Conservation (phyloP, 2,113 vertebrate genomes). For the Monopterus albus region DNA sequence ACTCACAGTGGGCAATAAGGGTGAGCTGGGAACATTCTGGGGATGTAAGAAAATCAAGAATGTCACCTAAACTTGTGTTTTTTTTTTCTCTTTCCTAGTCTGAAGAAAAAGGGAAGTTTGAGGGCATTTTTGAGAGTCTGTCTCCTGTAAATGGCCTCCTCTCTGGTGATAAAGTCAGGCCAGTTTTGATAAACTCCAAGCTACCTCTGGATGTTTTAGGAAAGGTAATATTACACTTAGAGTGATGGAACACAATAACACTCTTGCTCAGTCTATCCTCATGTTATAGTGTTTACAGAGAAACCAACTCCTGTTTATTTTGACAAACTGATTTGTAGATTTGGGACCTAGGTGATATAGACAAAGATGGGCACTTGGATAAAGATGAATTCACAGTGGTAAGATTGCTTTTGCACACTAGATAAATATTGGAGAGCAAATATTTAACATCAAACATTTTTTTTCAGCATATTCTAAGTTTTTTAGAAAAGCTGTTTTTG, state of each 20-base stretch:
- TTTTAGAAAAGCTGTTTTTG: neutral
- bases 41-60: neutral
- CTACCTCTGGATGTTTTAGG: constrained; percentile 95
- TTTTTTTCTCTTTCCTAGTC: constrained; percentile 76
- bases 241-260: neutral
- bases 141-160: constrained; percentile 91
- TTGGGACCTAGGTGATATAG: constrained; percentile 97
- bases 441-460: no score
- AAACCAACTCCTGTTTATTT: neutral
- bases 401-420: constrained; percentile 53
- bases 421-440: no score
- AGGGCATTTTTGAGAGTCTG: constrained; percentile 96
- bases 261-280: neutral
- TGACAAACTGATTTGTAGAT: constrained; percentile 81
- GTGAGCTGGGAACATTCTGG: constrained; percentile 77
- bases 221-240: constrained; percentile 80
- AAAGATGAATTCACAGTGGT: constrained; percentile 98
- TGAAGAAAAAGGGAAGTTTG: constrained; percentile 96
- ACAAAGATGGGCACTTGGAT: constrained; percentile 96
- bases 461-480: no score
- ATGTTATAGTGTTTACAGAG: neutral
- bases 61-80: neutral
- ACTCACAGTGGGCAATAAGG: constrained; percentile 90
- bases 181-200: constrained; percentile 97
- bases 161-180: constrained; percentile 96